Evolutionary conservation across 35 echinoderm and acorn worm genomes (phyloP).

Genomic region (Apostichopus parvimensis): DNA sequence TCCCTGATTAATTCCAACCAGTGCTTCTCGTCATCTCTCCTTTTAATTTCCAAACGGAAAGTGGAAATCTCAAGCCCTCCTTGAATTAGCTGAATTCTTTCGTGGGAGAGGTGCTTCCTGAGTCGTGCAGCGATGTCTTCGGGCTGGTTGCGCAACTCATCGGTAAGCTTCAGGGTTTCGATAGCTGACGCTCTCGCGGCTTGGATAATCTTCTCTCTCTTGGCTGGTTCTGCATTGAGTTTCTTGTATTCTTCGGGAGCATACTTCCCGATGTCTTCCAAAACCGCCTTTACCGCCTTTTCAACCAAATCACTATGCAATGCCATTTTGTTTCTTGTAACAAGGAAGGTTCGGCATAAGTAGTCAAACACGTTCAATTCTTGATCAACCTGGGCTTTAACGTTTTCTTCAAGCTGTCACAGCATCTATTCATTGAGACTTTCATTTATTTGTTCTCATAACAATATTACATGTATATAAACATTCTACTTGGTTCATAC

Average conservation of each 20-base stretch:
- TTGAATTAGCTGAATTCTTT: conserved; percentile 50
- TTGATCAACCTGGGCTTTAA: too few relatives aligned
- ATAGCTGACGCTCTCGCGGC: conserved; percentile 38
- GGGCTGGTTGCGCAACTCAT: conserved; percentile 30
- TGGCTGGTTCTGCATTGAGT: conserved; percentile 47
- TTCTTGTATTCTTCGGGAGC: conserved; percentile 41
- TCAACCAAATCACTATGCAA: conserved; percentile 47
- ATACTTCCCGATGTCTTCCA: conserved; percentile 56
- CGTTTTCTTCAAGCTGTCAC: too few relatives aligned
- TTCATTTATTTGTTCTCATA: too few relatives aligned
- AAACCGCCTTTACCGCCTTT: conserved; percentile 36
- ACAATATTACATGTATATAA: too few relatives aligned
- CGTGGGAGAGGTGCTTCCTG: conserved; percentile 42
- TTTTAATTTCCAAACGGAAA: conserved; percentile 36
- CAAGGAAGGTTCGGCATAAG: too few relatives aligned
- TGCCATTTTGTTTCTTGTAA: conserved; percentile 35
- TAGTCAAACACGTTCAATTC: too few relatives aligned
- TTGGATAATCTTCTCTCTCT: conserved; percentile 38
- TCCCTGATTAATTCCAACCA: conserved; percentile 2
- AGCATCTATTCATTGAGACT: too few relatives aligned
- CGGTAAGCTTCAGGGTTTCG: conserved; percentile 45
- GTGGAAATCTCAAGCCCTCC: conserved; percentile 54
- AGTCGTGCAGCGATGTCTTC: conserved; percentile 8
- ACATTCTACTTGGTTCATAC: too few relatives aligned
- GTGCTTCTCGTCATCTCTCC: conserved; percentile 13